Evolutionary conservation across 1,140 invertebrate species (phyloP), one percentile per base, ranked within the genome.

Genomic region (Brachionus paranguensis): DNA sequence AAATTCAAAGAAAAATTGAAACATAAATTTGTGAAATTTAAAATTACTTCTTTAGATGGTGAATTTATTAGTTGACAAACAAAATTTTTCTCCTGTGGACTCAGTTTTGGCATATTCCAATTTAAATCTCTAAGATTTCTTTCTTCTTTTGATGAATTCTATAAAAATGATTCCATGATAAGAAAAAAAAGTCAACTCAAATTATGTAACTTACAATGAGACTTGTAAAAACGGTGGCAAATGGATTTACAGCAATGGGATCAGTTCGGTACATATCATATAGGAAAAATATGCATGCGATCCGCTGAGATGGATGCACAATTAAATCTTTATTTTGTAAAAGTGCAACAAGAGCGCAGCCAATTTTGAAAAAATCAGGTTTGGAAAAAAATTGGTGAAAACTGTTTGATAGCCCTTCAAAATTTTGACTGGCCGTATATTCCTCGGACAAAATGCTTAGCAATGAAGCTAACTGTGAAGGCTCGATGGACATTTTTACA

Each of bases 371-470:
- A 87, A 92, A 92, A 86, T 95, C 93, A 72, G 92, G 91, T 88
- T 93, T 93, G 1, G 92, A 91, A 87, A 95, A 94, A 84, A 91
- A 91, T 87, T 94, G 94, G 87, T 94, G 93, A 55, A 95, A 89
- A 86, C 93, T 92, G 85, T 90, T 90, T 3, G 91, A 91, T 20
- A 94, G 87, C 33, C 88, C 89, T 86, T 94, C 93, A 85, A 94
- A 90, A 12, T 91, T 91, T 85, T 92, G 91, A 53, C 89, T 91
- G 74, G 92, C 92, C 10, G 92, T 89, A 84, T 92, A 92, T 84
- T 92, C 91, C 87, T 93, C 92, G 84, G 92, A 92, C 4, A 94
- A 87, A 68, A 94, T 90, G 85, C 92, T 92, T 76, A 72, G 29
- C 33, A 85, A 41, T 8, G 78, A 81, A 17, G 41, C 53, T 11